Evolutionary conservation across 2,888 invertebrate species (phyloP), one percentile per base, ranked within the genome.

Genomic region (Nineta flava): DNA sequence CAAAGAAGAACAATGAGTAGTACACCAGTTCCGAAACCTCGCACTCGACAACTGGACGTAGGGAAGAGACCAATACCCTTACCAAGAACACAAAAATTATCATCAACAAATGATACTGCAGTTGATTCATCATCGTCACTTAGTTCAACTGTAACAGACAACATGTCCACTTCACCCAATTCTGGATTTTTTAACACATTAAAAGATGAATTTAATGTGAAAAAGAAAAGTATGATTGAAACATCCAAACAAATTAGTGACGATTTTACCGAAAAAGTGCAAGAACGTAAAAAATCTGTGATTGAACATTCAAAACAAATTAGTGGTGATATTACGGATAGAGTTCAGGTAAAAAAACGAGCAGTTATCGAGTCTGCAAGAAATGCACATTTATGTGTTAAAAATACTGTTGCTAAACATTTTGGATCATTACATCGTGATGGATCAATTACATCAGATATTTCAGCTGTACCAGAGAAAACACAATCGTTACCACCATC

Each of bases 331-430:
- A 72, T 76, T 13, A 70, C 72, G 3, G 49, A 38, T 19, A 17
- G 32, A 49, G 19, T 49, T 9, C 32, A 72, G 59, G 67, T 73
- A 60, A 71, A 70, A 55, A 70, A 71, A 49, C 77, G 75, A 55
- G 77, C 79, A 41, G 75, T 81, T 2, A 75, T 80, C 48, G 79
- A 79, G 59, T 72, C 77, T 49, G 81, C 81, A 0, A 70, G 73
- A 56, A 72, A 70, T 50, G 75, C 75, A 1, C 73, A 75, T 16
- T 71, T 62, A 64, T 70, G 64, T 62, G 63, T 68, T 7, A 58
- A 66, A 35, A 62, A 59, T 55, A 58, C 66, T 19, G 43, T 43
- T 38, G 63, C 65, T 4, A 60, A 61, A 52, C 56, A 62, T 34
- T 67, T 67, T 55, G 45, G 48, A 62, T 53, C 56, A 9, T 41